Conservation (phyloP, 2,113 vertebrate genomes). For the Apus apus region DNA sequence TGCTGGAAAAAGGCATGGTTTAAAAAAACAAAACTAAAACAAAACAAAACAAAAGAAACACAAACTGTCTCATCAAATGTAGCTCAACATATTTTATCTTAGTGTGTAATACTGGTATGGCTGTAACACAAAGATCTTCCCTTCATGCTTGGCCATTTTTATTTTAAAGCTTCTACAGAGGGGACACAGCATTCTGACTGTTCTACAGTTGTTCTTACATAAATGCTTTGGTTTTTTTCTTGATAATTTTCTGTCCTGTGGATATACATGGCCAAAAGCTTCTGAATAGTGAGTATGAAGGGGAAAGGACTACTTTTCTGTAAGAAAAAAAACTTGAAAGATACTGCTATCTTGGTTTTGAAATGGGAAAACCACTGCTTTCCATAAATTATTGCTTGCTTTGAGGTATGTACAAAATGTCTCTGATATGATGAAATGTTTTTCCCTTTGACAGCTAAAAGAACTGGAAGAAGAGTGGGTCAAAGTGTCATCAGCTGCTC, state of each 20-base stretch:
- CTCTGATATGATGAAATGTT: not conserved
- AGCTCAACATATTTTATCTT: not conserved
- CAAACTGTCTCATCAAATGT: not conserved
- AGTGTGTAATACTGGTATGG: not conserved
- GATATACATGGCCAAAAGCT: not conserved
- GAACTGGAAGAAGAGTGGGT: conserved; percentile 98
- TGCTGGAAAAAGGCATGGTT: not conserved
- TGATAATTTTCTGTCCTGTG: not conserved
- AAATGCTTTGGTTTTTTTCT: not conserved
- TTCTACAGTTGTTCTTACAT: not conserved
- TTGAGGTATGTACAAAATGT: not conserved
- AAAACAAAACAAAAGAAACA: too few species aligned
- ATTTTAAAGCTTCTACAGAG: not conserved
- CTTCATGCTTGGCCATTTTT: not conserved
- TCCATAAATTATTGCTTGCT: not conserved
- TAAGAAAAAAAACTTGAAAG: not conserved
- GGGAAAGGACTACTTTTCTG: not conserved
- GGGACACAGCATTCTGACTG: not conserved
- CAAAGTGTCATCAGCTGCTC: conserved; percentile 85
- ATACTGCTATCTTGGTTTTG: not conserved
- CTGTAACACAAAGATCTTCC: not conserved
- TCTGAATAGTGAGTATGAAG: not conserved
- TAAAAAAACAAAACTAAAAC: too few species aligned
- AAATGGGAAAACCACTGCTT: not conserved
- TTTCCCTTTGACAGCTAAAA: conserved; percentile 83